Evolutionary conservation across 1,140 invertebrate species (phyloP), one percentile per base, ranked within the genome.

Genomic region (Aphaenogaster floridana): DNA sequence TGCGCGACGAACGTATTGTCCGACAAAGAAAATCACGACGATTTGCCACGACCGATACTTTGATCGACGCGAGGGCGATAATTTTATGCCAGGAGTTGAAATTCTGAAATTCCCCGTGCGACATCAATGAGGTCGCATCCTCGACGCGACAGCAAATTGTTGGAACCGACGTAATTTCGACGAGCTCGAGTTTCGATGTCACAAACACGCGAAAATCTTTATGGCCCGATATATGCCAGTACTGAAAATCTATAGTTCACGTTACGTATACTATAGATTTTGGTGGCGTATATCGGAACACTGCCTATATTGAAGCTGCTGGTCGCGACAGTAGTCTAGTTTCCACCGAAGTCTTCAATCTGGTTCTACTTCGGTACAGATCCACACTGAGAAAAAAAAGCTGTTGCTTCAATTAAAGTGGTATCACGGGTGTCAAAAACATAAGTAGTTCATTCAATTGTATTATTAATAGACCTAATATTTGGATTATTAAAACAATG

Each of bases 1-100:
- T 34, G 15, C 52, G 15, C 42, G 42, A 5, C 42, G 6, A 21
- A 28, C 3, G 66, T 81, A 81, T 71, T 59, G 66, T 11, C 66
- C 66, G 39, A 71, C 36, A 71, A 71, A 71, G 39, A 81, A 57
- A 71, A 45, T 71, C 52, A 71, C 39, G 64, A 45, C 48, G 66
- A 54, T 42, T 21, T 81, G 8, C 15, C 48, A 48, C 36, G 50
- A 57, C 21, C 34, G 64, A 21, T 69, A 50, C 76, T 81, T 45
- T 71, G 63, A 71, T 57, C 50, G n/a, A 34, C 21, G 8, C 57
- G 42, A 42, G 76, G 15, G 15, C 15, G 66, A 59, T 81, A 71
- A 71, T 81, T 81, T 71, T 71, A 71, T 45, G 50, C 8, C 50
- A 34, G 21, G 3, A 50, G 54, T 71, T 48, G 66, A 45, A 71